Percentiles rank a stretch among this genome's conserved stretches.
Conservation (phyloP, 92 coral and sea anemone species). For the Porites divaricata region DNA sequence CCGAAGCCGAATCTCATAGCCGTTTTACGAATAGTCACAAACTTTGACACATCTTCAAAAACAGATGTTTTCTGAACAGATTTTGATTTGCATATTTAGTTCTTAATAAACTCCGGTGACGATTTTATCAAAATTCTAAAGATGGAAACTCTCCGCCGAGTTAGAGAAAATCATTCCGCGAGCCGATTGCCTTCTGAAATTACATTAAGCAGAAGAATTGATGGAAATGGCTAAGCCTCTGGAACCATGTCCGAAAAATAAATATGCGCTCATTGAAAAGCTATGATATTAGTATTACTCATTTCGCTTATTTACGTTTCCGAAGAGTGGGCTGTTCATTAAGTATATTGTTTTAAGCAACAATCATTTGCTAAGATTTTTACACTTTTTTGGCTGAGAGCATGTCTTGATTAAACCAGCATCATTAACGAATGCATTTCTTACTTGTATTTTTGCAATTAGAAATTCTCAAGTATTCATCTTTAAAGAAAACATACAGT, state of each 20-base stretch:
- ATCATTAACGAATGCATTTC: background rate
- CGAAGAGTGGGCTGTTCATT: background rate
- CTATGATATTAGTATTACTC: background rate
- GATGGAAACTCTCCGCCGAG: too few relatives aligned
- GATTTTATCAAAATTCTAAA: background rate
- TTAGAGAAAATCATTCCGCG: too few relatives aligned
- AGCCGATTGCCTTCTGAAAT: too few relatives aligned
- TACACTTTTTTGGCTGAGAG: conserved; percentile 3
- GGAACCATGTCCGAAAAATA: too few relatives aligned
- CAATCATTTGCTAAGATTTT: background rate
- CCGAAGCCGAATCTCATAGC: background rate
- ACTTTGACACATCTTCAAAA: background rate
- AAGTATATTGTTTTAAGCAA: background rate
- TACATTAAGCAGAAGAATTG: too few relatives aligned
- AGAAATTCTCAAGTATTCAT: too few relatives aligned
- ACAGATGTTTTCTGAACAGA: conserved; percentile 35
- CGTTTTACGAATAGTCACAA: conserved; percentile 9
- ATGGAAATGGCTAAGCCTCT: too few relatives aligned
- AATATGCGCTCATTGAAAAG: background rate
- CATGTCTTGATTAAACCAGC: background rate
- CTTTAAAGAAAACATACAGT: background rate
- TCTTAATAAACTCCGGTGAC: conserved; percentile 27
- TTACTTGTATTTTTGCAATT: background rate
- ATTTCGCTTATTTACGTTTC: background rate
- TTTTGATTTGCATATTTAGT: conserved; percentile 33